Base-by-base conservation (phyloP, 2,888 invertebrate genomes). In the Napeogenes inachia region DNA sequence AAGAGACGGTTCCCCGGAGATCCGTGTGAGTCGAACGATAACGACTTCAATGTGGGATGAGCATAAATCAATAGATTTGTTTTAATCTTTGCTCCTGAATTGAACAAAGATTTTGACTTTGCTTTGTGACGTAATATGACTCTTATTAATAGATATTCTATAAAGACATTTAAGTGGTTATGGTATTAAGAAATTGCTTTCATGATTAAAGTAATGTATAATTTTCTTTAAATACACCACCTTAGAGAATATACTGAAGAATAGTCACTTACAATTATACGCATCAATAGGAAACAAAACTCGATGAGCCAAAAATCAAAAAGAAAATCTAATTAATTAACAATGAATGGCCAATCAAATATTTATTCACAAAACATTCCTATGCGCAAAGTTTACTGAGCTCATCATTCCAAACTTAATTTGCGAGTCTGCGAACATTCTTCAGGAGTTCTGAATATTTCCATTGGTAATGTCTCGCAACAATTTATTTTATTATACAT, bases 321-420 rank as follows among this genome's bases (percentile, higher is more conserved):
- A 6, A 59, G 8, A n/a, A 45, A 55, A 55, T 57, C 35, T 33
- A 38, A 59, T 66, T 70, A 68, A 68, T 69, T 68, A 64, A 67
- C 54, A 64, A 71, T 73, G 75, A 78, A 76, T 74, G 70, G 69
- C 73, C 73, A 77, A 78, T 76, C 75, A 75, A 73, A 71, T 74
- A 73, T 70, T 75, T 74, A 76, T 74, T 74, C 71, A 71, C 71
- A 70, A 76, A 76, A 71, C 68, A 74, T 72, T 73, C 72, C 72
- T 71, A 70, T 70, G 65, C 65, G 66, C 64, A 64, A 64, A 64
- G 62, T 62, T 64, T 65, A 65, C 59, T 65, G 59, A 65, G 64
- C 50, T 30, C 50, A 30, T 50, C 30, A 63, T 55, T 47, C 55
- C 61, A 35, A 59, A 57, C 65, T 62, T 65, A 54, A 59, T 56